Conservation (phyloP, 2,888 invertebrate species). For the Strigamia crassipes region DNA sequence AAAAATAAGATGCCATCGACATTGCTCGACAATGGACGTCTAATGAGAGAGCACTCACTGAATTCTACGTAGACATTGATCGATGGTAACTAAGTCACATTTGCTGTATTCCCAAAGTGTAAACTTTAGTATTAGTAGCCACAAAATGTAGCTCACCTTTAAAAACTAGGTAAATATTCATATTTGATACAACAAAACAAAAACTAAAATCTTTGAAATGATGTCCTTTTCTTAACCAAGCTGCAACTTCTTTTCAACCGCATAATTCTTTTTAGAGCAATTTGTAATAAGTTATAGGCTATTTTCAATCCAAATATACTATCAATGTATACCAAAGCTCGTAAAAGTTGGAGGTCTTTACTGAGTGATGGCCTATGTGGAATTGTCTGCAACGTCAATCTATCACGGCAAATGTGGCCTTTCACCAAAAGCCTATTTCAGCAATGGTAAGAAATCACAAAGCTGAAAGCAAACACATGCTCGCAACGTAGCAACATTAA, state of each 20-base stretch:
- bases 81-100: not conserved
- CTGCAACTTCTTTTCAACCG: not conserved
- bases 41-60: not conserved
- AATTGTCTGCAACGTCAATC: slow-evolving; percentile 5
- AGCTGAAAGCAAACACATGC: not conserved
- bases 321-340: not conserved
- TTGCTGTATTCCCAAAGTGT: too few relatives aligned
- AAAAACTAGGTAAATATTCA: not conserved
- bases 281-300: not conserved
- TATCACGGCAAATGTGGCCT: slow-evolving; percentile 5
- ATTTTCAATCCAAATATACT: not conserved
- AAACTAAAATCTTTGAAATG: not conserved
- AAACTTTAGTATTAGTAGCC: not conserved
- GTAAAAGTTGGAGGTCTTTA: not conserved
- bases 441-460: not conserved
- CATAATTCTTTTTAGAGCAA: not conserved
- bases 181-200: not conserved
- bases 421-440: not conserved
- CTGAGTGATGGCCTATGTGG: not conserved
- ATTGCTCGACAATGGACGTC: too few relatives aligned
- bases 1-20: not conserved
- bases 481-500: not conserved
- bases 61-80: not conserved
- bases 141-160: not conserved
- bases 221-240: not conserved